Conservation (phyloP, 2,888 invertebrate genomes). For the Phania funesta region DNA sequence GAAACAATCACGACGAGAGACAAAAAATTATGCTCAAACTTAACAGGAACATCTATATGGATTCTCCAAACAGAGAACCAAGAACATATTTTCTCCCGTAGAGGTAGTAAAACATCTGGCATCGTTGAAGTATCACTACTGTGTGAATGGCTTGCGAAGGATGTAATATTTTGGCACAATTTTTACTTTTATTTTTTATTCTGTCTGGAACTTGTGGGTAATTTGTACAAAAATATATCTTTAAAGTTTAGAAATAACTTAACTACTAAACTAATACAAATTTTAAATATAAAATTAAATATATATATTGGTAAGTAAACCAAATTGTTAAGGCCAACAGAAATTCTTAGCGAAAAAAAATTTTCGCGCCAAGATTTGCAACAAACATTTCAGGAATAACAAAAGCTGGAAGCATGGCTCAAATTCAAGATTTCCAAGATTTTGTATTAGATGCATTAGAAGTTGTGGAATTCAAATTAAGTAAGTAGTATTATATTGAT, state of each 20-base stretch:
- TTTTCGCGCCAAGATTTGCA: slow-evolving; percentile 72
- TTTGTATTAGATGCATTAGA: slow-evolving; percentile 77
- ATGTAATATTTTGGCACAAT: slow-evolving; percentile 47
- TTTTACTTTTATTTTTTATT: slow-evolving; percentile 27
- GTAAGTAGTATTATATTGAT: slow-evolving; percentile 72
- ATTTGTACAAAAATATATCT: slow-evolving; percentile 5
- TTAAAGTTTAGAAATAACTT: neutral
- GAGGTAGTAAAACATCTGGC: no score
- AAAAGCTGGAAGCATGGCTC: slow-evolving; percentile 70
- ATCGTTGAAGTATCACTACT: no score
- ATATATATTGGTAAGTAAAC: neutral
- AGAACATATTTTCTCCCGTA: no score
- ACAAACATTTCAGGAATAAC: slow-evolving; percentile 13
- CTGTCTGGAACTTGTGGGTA: neutral
- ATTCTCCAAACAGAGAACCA: no score
- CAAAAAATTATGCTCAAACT: no score
- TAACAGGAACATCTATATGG: no score
- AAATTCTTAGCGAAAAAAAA: neutral
- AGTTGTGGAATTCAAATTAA: slow-evolving; percentile 78
- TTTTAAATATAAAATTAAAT: neutral
- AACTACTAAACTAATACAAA: no score
- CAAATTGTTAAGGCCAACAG: neutral
- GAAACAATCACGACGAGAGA: no score
- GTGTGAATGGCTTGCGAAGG: no score
- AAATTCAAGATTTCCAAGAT: slow-evolving; percentile 76